Conservation (phyloP, 2,113 vertebrate species). For the Nycticryphes semicollaris region DNA sequence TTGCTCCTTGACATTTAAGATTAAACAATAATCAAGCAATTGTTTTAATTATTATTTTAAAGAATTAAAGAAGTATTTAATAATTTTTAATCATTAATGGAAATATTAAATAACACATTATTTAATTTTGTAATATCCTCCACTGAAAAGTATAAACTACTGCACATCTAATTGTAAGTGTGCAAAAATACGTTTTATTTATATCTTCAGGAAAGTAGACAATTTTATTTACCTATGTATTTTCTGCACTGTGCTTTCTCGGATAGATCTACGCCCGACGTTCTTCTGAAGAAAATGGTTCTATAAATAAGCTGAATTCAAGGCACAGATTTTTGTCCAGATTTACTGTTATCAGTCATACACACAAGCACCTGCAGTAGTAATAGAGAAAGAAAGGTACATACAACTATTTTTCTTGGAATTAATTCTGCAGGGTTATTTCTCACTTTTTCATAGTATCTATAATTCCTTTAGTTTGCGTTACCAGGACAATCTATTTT, state of each 20-base stretch:
- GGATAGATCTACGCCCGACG: background rate
- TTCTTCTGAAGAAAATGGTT: background rate
- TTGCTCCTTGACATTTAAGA: background rate
- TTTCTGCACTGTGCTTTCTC: background rate
- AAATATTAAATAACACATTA: background rate
- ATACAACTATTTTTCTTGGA: background rate
- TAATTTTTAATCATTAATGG: background rate
- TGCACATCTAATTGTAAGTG: background rate
- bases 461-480: background rate
- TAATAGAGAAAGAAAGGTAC: background rate
- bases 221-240: background rate
- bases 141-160: background rate
- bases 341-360: background rate
- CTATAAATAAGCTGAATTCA: background rate
- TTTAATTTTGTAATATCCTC: background rate
- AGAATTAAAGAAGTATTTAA: background rate
- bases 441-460: background rate
- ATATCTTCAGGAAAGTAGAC: background rate
- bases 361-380: background rate
- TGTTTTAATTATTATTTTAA: background rate
- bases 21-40: background rate
- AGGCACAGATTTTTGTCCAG: background rate
- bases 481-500: background rate
- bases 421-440: background rate
- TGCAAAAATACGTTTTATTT: background rate